Conservation (phyloP, 2,113 vertebrate species). For the Vanacampus margaritifer region DNA sequence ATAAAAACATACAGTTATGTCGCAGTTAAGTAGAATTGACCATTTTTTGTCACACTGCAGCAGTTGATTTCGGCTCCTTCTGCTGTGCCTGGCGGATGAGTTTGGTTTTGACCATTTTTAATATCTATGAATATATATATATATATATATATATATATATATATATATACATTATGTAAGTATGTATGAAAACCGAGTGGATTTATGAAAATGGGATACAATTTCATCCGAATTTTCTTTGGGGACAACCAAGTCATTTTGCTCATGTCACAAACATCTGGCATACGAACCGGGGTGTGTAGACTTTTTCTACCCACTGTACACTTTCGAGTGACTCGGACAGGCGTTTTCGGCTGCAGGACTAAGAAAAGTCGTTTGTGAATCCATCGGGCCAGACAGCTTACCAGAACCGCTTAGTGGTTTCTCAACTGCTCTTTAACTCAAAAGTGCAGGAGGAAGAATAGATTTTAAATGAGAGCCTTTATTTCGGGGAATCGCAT, state of each 20-base stretch:
- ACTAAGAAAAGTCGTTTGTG: constrained; percentile 16
- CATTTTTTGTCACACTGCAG: too few species aligned
- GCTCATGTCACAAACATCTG: neutral
- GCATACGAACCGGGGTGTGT: neutral
- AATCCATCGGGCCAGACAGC: constrained; percentile 8
- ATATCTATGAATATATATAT: too few species aligned
- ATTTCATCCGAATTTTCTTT: too few species aligned
- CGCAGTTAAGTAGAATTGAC: too few species aligned
- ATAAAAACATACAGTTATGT: too few species aligned
- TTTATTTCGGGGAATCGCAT: constrained; percentile 34
- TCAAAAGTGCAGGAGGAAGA: constrained; percentile 12
- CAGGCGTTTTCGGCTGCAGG: neutral
- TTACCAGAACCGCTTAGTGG: constrained; percentile 20
- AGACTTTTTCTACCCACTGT: neutral
- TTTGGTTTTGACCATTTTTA: too few species aligned
- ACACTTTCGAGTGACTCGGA: neutral
- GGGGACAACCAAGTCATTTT: neutral
- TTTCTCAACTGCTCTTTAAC: constrained; percentile 20
- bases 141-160: too few species aligned
- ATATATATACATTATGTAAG: too few species aligned
- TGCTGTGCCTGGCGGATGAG: too few species aligned
- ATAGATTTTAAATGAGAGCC: constrained; percentile 9
- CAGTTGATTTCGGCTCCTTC: too few species aligned
- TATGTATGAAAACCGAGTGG: too few species aligned
- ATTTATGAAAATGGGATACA: too few species aligned